Evolutionary conservation across 2,113 vertebrate genomes (phyloP), one percentile per base, ranked within the genome.

Genomic region (Phylloscopus whistleri): DNA sequence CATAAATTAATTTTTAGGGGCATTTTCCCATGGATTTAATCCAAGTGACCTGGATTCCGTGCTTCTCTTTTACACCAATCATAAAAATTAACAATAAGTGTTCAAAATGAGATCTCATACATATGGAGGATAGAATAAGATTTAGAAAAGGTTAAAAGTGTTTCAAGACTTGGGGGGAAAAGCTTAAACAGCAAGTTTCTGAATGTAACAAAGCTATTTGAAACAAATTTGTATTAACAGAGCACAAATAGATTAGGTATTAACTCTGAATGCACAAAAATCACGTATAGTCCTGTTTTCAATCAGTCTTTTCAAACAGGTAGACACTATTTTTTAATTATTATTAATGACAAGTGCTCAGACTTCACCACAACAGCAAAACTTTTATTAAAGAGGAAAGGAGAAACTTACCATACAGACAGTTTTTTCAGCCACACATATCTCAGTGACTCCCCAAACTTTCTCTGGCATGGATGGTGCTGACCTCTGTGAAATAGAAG

Each of bases 11-110:
- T 93, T 92, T 96, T 94, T 51, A 73, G 88, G 62, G 83, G 62
- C 80, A 90, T 92, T 95, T 96, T 96, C 90, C 86, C 93, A 94
- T 72, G 79, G 93, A 93, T 81, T 92, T 52, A 56, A 81, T 86
- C 79, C n/a, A 68, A 87, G 16, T 92, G 80, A 93, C 79, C 86
- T 18, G 11, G 37, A 95, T 87, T 92, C 92, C 73, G 51, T 46
- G 49, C 66, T 69, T 73, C 80, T 87, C 37, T 53, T 82, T 75
- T 73, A 78, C 62, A 89, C 53, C 67, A 92, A 75, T 92, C 90
- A 94, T 60, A 79, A 95, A 87, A 95, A 96, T 94, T 74, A 92
- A 77, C 70, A 73, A 0, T 59, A 74, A 90, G 28, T 39, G 30
- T 76, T 92, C 73, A 75, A 78, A 96, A 82, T 56, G 58, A 92